phyloP scores from a whole-genome alignment of 53 echinoderm and acorn worm species.

The Pentamera pediparva region DNA sequence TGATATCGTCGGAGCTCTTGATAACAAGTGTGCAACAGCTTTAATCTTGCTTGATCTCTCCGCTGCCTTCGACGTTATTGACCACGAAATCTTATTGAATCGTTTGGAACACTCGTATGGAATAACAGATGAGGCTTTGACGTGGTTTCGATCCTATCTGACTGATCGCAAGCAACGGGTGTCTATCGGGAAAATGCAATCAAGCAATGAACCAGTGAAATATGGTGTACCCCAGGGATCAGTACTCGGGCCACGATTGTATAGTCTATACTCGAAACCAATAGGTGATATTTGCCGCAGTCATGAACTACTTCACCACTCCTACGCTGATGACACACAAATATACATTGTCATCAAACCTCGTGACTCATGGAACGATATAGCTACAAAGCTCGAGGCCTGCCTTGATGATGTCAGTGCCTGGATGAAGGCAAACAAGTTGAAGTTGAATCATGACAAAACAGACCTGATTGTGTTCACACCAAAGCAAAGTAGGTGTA shows the following conservation, averaged over 20 bases:
- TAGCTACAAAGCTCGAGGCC: background rate
- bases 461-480: constrained; percentile 2
- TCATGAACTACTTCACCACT: too few relatives aligned
- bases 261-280: background rate
- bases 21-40: background rate
- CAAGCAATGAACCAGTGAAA: background rate
- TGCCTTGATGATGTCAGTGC: background rate
- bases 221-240: background rate
- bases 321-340: background rate
- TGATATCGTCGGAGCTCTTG: too few relatives aligned
- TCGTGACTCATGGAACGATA: background rate
- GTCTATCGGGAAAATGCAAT: background rate
- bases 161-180: background rate
- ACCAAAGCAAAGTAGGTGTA: background rate
- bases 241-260: background rate
- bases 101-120: background rate
- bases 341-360: background rate
- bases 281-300: background rate
- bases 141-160: background rate
- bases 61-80: background rate
- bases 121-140: background rate
- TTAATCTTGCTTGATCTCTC: background rate
- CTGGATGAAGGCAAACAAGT: too few relatives aligned
- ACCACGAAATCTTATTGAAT: background rate
- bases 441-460: constrained; percentile 8